Percentiles rank a stretch among this genome's conserved stretches.
phyloP scores from a whole-genome alignment of 2,113 vertebrate genomes.

The Opisthocomus hoazin region DNA sequence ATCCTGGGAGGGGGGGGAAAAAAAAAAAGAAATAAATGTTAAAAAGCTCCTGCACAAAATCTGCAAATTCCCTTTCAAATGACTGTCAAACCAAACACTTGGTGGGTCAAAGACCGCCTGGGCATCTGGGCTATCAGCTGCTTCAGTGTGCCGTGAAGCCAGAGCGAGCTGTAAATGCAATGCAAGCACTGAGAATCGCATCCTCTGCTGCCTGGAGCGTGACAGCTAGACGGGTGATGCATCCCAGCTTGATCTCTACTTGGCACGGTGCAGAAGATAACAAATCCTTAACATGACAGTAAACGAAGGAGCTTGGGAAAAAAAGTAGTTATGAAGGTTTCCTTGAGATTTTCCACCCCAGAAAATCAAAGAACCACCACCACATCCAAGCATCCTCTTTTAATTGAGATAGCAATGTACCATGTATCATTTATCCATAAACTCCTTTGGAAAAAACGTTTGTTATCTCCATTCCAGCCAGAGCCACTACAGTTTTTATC shows the following conservation, averaged over 20 bases:
- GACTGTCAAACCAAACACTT: not conserved
- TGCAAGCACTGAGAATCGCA: not conserved
- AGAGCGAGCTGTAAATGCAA: not conserved
- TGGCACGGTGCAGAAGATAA: not conserved
- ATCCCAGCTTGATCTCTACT: not conserved
- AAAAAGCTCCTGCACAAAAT: not conserved
- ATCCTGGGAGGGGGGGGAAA: constrained; percentile 38
- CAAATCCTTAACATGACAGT: not conserved
- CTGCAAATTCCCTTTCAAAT: not conserved
- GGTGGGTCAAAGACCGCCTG: not conserved
- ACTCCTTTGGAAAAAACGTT: not conserved
- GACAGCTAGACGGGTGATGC: not conserved
- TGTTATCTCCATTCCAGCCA: not conserved
- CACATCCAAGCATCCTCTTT: not conserved
- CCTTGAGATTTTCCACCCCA: not conserved
- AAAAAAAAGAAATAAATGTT: not conserved
- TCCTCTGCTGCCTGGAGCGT: not conserved
- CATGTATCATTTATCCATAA: not conserved
- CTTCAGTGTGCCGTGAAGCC: not conserved
- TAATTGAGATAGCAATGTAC: not conserved
- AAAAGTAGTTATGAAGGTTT: not conserved
- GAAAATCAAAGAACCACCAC: not conserved
- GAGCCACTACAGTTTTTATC: not conserved
- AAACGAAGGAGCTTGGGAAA: not conserved
- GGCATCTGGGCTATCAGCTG: not conserved